Conservation (phyloP, 2,888 invertebrate species). For the Drosophila histrio region DNA sequence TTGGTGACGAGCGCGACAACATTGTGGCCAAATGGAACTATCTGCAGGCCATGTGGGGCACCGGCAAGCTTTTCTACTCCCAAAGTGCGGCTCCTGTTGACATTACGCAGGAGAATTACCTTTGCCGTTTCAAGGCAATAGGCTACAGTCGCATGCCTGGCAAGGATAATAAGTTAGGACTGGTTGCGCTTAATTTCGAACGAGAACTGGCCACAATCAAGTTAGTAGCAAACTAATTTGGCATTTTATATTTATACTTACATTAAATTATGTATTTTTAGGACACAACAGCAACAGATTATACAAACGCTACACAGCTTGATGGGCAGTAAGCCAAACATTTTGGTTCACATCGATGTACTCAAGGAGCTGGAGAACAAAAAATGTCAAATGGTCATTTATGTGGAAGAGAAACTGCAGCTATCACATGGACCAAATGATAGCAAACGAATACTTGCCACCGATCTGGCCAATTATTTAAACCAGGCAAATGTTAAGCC, state of each 20-base stretch:
- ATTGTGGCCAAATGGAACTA: slow-evolving; percentile 98
- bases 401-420: slow-evolving; percentile 89
- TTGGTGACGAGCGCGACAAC: slow-evolving; percentile 97
- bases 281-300: slow-evolving; percentile 89
- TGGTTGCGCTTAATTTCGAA: slow-evolving; percentile 93
- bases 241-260: not conserved
- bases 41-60: slow-evolving; percentile 88
- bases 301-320: slow-evolving; percentile 88
- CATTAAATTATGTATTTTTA: slow-evolving; percentile 70
- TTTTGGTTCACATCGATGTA: slow-evolving; percentile 91
- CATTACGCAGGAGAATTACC: slow-evolving; percentile 94
- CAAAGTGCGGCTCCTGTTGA: slow-evolving; percentile 90
- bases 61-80: slow-evolving; percentile 91
- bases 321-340: slow-evolving; percentile 93
- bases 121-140: slow-evolving; percentile 97
- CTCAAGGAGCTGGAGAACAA: slow-evolving; percentile 91
- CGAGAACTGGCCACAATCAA: slow-evolving; percentile 92
- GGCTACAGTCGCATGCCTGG: slow-evolving; percentile 95
- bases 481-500: slow-evolving; percentile 89
- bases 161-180: slow-evolving; percentile 95
- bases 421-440: slow-evolving; percentile 85
- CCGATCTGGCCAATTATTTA: slow-evolving; percentile 89
- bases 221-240: slow-evolving; percentile 83
- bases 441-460: slow-evolving; percentile 89
- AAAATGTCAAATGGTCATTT: slow-evolving; percentile 91